Conservation (phyloP, 2,797 vertebrate species). For the Poeciliopsis paucimaculata region DNA sequence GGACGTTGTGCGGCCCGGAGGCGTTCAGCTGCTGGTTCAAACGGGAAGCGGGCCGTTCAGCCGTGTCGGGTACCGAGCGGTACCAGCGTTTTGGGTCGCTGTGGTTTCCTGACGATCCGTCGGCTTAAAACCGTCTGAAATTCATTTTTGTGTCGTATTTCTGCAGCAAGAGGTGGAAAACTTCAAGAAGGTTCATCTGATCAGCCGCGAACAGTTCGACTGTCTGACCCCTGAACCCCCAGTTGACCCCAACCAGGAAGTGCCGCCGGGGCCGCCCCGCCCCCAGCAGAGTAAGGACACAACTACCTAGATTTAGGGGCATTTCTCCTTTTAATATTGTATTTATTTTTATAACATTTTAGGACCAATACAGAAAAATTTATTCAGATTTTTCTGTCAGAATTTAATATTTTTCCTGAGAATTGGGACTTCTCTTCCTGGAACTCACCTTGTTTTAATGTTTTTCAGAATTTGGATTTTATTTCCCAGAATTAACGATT, state of each 20-base stretch:
- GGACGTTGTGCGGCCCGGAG: slow-evolving; percentile 50
- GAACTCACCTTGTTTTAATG: too few species aligned
- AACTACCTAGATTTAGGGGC: not conserved
- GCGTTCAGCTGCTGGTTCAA: slow-evolving; percentile 15
- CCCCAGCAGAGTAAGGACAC: slow-evolving; percentile 91
- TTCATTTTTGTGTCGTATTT: not conserved
- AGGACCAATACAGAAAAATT: too few species aligned
- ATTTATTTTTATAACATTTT: too few species aligned
- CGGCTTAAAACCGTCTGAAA: too few species aligned
- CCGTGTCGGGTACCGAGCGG: slow-evolving; percentile 43
- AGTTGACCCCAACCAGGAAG: slow-evolving; percentile 96
- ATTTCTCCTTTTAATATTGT: not conserved
- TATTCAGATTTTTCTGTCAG: too few species aligned
- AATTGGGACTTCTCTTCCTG: too few species aligned
- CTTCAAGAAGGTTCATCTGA: slow-evolving; percentile 99
- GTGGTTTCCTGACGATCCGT: slow-evolving; percentile 52
- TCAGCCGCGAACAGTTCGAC: slow-evolving; percentile 96
- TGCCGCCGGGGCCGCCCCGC: slow-evolving; percentile 92
- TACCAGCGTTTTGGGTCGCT: slow-evolving; percentile 55
- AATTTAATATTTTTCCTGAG: too few species aligned
- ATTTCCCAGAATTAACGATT: too few species aligned
- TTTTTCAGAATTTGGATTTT: too few species aligned
- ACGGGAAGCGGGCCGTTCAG: not conserved
- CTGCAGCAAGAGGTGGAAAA: slow-evolving; percentile 99
- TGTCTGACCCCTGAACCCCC: slow-evolving; percentile 96